phyloP scores from a whole-genome alignment of 2,797 vertebrate species.

The Crypturellus tataupa region DNA sequence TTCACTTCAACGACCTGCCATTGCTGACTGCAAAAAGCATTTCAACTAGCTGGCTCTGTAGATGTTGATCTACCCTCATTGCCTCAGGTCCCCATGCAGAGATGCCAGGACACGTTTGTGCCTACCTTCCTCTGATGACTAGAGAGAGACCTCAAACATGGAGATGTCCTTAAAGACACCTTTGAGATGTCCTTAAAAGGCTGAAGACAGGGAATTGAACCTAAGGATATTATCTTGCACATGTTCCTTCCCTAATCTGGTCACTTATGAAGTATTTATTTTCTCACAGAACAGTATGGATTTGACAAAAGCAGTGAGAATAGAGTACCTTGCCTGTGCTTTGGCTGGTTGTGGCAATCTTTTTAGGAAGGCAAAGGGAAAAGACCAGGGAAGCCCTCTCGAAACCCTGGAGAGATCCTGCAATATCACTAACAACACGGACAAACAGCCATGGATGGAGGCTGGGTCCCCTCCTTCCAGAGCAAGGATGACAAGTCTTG shows the following conservation, averaged over 20 bases:
- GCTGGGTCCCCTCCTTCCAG: neutral
- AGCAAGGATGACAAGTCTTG: neutral
- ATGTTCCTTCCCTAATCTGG: neutral
- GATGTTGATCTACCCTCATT: neutral
- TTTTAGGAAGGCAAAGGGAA: neutral
- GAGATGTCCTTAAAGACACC: rapidly evolving
- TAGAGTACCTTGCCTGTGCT: too few species aligned
- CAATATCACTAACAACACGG: neutral
- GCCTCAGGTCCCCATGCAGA: too few species aligned
- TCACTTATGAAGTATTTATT: neutral
- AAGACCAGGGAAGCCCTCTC: neutral
- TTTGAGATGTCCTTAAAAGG: neutral
- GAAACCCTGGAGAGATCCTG: neutral
- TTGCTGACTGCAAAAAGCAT: neutral
- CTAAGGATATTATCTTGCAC: neutral
- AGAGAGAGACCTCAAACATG: neutral
- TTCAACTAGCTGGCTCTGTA: neutral
- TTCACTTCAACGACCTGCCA: neutral
- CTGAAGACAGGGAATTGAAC: neutral
- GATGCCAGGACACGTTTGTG: neutral
- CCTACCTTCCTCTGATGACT: neutral
- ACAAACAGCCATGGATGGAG: neutral
- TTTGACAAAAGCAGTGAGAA: neutral
- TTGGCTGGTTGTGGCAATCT: neutral
- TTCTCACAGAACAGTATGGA: neutral